phyloP scores from a whole-genome alignment of 2,888 invertebrate genomes.

The Aquatica leii region DNA sequence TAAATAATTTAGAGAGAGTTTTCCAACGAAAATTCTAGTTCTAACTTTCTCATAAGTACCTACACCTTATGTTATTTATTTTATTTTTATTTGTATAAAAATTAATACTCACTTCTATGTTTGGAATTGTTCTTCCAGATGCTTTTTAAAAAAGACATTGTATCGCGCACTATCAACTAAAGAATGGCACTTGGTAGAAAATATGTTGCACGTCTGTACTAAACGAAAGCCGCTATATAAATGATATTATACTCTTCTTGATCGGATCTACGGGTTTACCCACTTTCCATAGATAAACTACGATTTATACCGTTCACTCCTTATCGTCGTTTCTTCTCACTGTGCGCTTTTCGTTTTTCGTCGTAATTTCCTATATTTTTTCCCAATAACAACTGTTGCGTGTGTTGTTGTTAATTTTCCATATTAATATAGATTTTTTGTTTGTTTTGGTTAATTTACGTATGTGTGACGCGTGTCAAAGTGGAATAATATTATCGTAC shows the following conservation, averaged over 20 bases:
- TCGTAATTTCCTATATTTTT: conserved; percentile 6
- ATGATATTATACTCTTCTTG: conserved; percentile 26
- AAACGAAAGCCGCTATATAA: conserved; percentile 24
- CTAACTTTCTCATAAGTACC: too few relatives aligned
- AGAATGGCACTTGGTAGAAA: too few relatives aligned
- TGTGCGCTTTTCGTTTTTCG: conserved; percentile 2
- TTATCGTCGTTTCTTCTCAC: conserved; percentile 16
- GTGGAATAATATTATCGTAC: too few relatives aligned
- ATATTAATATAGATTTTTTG: too few relatives aligned
- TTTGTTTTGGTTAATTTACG: too few relatives aligned
- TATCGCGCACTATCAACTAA: too few relatives aligned
- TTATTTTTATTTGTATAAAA: too few relatives aligned
- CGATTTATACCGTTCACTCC: conserved; percentile 20
- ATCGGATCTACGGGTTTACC: conserved; percentile 27
- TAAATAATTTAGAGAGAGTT: too few relatives aligned
- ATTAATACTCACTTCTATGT: conserved; percentile 70
- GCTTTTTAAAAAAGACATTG: conserved; percentile 69
- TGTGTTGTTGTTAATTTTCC: too few relatives aligned
- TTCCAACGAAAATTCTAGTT: too few relatives aligned
- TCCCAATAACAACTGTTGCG: neutral
- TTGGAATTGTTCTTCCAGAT: conserved; percentile 74
- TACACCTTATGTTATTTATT: too few relatives aligned
- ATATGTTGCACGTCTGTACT: conserved; percentile 22
- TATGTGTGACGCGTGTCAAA: too few relatives aligned
- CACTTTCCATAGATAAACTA: conserved; percentile 35